Base-by-base conservation (phyloP, 2,797 vertebrate genomes). In the Crax fasciolata region DNA sequence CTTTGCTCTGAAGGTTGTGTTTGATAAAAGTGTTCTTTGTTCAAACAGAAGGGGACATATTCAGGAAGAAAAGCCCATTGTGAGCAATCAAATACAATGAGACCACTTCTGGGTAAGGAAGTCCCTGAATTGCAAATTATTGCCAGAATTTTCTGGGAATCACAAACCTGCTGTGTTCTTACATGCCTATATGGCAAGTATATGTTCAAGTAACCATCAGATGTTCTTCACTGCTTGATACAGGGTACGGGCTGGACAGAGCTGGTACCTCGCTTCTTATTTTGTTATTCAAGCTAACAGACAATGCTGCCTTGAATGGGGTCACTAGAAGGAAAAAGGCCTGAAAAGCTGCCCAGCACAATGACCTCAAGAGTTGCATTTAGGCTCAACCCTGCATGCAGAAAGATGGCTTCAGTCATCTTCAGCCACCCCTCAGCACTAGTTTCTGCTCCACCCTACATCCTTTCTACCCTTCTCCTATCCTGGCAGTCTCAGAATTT, bases 241-340 rank as follows among this genome's bases (percentile, higher is more conserved):
- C 14, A 1, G 2, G 24, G 30, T 54, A 52, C 7, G 11, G 66
- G 16, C 41, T 87, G 57, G 28, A 49, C 57, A 52, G 58, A 71
- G 7, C 38, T 21, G 13, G 9, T 24, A 51, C 8, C 21, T 49
- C 13, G 18, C 54, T 2, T 19, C 35, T 13, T 70, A 23, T n/a
- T 27, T 54, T 46, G 32, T 20, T 59, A 41, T 6, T 13, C 17
- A 43, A 41, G 21, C 10, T 66, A 75, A 51, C 12, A 28, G 20
- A 8, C 11, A 68, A 38, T 1, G 2, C n/a, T 65, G 61, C 1
- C 2, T 6, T 32, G 41, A 5, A 44, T 15, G 16, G 8, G 24
- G 35, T 52, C 32, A 48, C 23, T 21, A 10, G 5, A 5, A 32
- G 11, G 14, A 5, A 66, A 52, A 10, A 65, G 32, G 43, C 27